Conservation (phyloP, 2,797 vertebrate species). For the Cyprinella venusta region DNA sequence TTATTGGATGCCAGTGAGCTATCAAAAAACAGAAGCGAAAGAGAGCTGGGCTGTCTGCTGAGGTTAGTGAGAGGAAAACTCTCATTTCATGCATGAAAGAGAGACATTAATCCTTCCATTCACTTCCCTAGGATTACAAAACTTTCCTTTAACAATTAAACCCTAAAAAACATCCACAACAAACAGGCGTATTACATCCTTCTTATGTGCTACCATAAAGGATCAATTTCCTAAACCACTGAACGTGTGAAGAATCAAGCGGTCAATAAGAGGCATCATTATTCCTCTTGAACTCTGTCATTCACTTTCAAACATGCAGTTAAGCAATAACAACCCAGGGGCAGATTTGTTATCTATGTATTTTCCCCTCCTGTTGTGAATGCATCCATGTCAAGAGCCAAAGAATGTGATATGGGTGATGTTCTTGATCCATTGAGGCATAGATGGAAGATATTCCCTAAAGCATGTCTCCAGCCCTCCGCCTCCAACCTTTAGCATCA, state of each 20-base stretch:
- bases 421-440: constrained; percentile 59
- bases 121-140: constrained; percentile 42
- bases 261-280: constrained; percentile 60
- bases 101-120: constrained; percentile 55
- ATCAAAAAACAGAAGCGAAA: constrained; percentile 13
- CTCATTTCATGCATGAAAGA: constrained; percentile 56
- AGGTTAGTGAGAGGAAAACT: constrained; percentile 31
- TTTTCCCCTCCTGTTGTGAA: constrained; percentile 39
- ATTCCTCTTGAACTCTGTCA: constrained; percentile 67
- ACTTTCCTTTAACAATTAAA: constrained; percentile 24
- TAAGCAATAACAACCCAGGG: constrained; percentile 68
- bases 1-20: constrained; percentile 35
- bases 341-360: constrained; percentile 63
- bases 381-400: constrained; percentile 55
- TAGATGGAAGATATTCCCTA: constrained; percentile 58
- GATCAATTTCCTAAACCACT: constrained; percentile 56
- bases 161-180: constrained; percentile 15
- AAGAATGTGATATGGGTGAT: constrained; percentile 47
- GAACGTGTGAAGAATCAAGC: constrained; percentile 48
- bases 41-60: not conserved
- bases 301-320: constrained; percentile 60
- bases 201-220: constrained; percentile 40
- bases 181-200: not conserved
- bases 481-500: constrained; percentile 59
- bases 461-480: constrained; percentile 57